A percentile compares a stretch with the other conserved stretches of the same genome.
Conservation (phyloP, 2,113 vertebrate species). For the Phylloscopus whistleri region DNA sequence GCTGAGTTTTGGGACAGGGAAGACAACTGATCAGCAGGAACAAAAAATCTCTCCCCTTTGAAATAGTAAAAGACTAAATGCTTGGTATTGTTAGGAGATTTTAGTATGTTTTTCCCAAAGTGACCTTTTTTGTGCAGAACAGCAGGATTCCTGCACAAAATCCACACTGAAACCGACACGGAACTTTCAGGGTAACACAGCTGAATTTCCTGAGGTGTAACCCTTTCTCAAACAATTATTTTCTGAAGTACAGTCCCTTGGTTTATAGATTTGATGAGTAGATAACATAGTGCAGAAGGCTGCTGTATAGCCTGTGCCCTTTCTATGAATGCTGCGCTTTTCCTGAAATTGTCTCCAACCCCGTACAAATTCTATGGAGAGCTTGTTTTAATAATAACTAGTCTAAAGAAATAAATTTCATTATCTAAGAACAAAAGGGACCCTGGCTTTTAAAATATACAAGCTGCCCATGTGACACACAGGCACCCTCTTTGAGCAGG, state of each 20-base stretch:
- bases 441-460: constrained; percentile 18
- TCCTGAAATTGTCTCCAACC: constrained; percentile 52
- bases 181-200: not conserved
- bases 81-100: not conserved
- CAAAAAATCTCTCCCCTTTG: not conserved
- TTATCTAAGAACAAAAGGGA: constrained; percentile 17
- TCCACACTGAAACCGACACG: not conserved
- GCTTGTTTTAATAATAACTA: constrained; percentile 29
- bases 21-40: not conserved
- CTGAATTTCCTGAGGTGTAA: constrained; percentile 33
- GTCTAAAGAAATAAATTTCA: constrained; percentile 23
- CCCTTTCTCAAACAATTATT: not conserved
- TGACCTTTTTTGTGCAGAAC: not conserved
- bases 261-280: constrained; percentile 19
- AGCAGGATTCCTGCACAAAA: not conserved
- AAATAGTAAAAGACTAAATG: not conserved
- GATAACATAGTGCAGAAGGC: not conserved
- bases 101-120: not conserved
- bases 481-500: not conserved
- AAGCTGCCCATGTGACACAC: not conserved
- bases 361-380: not conserved
- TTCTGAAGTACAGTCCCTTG: not conserved
- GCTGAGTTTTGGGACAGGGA: not conserved
- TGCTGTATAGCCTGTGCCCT: not conserved
- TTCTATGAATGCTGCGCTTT: constrained; percentile 4